phyloP scores from a whole-genome alignment of 2,113 vertebrate genomes.

The Myotis brandtii region DNA sequence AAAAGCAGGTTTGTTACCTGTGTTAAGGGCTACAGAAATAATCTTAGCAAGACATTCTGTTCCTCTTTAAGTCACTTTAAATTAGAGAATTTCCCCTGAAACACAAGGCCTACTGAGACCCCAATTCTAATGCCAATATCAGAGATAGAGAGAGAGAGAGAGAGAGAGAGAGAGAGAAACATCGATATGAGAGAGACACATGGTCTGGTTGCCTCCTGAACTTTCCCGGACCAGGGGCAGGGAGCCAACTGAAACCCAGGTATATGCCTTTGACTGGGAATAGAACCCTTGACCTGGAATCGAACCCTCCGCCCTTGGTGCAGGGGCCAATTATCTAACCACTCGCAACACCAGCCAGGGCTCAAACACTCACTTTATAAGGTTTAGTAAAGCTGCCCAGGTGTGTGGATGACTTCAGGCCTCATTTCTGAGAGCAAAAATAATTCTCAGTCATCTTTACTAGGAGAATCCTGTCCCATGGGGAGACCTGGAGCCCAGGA shows the following conservation, averaged over 20 bases:
- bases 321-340: too few species aligned
- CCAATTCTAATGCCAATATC: background rate
- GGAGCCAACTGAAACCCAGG: too few species aligned
- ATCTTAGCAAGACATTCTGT: constrained; percentile 8
- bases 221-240: too few species aligned
- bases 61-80: background rate
- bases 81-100: constrained; percentile 38
- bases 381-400: background rate
- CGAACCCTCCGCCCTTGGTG: too few species aligned
- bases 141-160: too few species aligned
- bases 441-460: background rate
- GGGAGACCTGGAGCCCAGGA: background rate
- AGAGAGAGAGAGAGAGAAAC: too few species aligned
- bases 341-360: too few species aligned
- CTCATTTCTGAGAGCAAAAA: background rate
- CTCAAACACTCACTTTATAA: background rate
- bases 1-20: constrained; percentile 65
- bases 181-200: too few species aligned
- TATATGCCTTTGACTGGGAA: too few species aligned
- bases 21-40: background rate
- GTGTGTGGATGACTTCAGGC: background rate
- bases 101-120: background rate
- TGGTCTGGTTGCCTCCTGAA: too few species aligned
- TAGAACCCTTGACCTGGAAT: too few species aligned
- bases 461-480: background rate